These are phyloP conservation scores for Cremastinae sp. DNA, from an alignment of 2,888 invertebrate genomes.

Conservation along the genomic window DNA sequence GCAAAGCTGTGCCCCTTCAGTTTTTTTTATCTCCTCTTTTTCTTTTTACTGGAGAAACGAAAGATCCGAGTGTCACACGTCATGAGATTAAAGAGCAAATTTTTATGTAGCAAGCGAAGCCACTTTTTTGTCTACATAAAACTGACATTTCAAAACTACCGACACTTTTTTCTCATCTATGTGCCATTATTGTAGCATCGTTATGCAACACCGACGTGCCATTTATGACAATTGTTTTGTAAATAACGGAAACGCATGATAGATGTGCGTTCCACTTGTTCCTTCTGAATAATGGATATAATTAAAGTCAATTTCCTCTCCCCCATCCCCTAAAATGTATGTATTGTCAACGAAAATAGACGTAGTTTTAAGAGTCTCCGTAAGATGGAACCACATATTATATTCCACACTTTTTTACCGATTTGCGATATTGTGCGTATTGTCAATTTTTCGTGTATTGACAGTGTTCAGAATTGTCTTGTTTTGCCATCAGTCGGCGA, in stretches of 20 bases:
- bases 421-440: no score
- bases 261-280: slow-evolving; percentile 26
- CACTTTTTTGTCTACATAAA: neutral
- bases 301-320: slow-evolving; percentile 21
- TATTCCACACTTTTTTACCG: no score
- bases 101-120: slow-evolving; percentile 7
- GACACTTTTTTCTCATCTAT: slow-evolving; percentile 2
- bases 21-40: slow-evolving; percentile 12
- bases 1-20: neutral
- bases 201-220: slow-evolving; percentile 1
- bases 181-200: neutral
- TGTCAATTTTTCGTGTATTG: no score
- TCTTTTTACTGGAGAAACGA: slow-evolving; percentile 17
- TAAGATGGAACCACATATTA: no score
- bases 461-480: no score
- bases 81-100: slow-evolving; percentile 30
- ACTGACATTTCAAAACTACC: slow-evolving; percentile 23
- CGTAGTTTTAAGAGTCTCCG: no score
- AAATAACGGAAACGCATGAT: slow-evolving; percentile 16
- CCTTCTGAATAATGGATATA: slow-evolving; percentile 33
- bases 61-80: slow-evolving; percentile 54
- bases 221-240: slow-evolving; percentile 27
- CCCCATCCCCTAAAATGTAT: no score
- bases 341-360: no score
- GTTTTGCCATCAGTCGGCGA: no score